Evolutionary conservation across 2,888 invertebrate species (phyloP), one percentile per base, ranked within the genome.

Genomic region (Caenorhabditis drosophilae): DNA sequence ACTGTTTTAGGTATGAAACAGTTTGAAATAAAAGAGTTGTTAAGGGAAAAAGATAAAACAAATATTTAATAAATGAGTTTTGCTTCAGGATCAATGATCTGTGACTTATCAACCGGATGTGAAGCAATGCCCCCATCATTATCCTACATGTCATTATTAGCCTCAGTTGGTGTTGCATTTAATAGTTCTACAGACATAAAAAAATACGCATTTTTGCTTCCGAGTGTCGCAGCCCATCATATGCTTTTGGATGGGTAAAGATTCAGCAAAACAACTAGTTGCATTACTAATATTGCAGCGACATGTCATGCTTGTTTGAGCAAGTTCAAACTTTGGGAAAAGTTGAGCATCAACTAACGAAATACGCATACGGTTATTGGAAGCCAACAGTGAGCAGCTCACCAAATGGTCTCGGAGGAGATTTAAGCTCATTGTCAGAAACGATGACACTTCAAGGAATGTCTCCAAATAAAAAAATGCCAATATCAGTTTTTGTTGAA

Each of bases 401-500:
- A n/a, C 67, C 60, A 26, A 61, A 60, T 27, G n/a, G n/a, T n/a
- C n/a, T n/a, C n/a, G n/a, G n/a, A n/a, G 53, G 47, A 11, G 58
- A 58, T 20, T 25, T 42, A 22, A 49, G 23, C 26, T 57, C 64
- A 20, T 52, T 56, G 1, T 18, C 25, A 2, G 51, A 51, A 15
- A 59, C 55, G 48, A 36, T 47, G 20, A 51, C 40, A 11, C 31
- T 60, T 7, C 54, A 53, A n/a, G 63, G 63, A 54, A 64, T 58
- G 51, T 63, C 67, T 4, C 31, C 62, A 0, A 63, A 60, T 53
- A 67, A 62, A 44, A 61, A 63, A 31, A 66, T 66, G 60, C 73
- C 76, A 11, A 78, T 80, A 20, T 78, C 78, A 1, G 78, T 79
- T 7, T 78, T 81, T 26, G 79, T 81, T 73, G 87, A 88, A 78